phyloP scores from a whole-genome alignment of 2,113 vertebrate species.

The Aphyosemion australe region DNA sequence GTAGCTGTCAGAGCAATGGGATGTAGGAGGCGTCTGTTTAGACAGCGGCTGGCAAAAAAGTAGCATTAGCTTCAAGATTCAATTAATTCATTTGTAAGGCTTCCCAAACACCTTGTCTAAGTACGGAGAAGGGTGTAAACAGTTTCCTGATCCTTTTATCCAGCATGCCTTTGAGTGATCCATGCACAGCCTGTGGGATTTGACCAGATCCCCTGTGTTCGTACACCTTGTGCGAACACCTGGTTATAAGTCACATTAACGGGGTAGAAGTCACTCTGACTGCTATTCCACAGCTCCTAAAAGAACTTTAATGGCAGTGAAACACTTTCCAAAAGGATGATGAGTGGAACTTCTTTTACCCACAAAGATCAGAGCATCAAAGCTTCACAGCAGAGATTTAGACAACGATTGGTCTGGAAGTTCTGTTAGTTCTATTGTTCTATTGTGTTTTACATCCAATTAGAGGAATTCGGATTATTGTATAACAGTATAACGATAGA shows the following conservation, averaged over 20 bases:
- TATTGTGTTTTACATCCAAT: neutral
- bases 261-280: neutral
- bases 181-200: conserved; percentile 10
- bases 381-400: neutral
- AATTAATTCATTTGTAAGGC: conserved; percentile 24
- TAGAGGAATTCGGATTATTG: neutral
- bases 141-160: neutral
- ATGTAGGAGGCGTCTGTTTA: conserved; percentile 26
- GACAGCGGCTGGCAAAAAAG: conserved; percentile 8
- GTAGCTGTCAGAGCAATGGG: conserved; percentile 4
- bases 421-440: too few species aligned
- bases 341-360: neutral
- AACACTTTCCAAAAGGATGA: neutral
- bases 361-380: conserved; percentile 4
- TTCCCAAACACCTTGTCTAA: conserved; percentile 7
- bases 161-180: neutral
- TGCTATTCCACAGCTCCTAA: neutral
- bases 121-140: neutral
- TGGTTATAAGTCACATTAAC: neutral
- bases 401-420: neutral
- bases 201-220: conserved; percentile 5
- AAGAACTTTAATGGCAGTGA: neutral
- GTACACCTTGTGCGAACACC: neutral
- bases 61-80: conserved; percentile 8
- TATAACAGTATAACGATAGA: neutral